Conservation (phyloP, 2,113 vertebrate genomes). For the Tamias sibiricus region DNA sequence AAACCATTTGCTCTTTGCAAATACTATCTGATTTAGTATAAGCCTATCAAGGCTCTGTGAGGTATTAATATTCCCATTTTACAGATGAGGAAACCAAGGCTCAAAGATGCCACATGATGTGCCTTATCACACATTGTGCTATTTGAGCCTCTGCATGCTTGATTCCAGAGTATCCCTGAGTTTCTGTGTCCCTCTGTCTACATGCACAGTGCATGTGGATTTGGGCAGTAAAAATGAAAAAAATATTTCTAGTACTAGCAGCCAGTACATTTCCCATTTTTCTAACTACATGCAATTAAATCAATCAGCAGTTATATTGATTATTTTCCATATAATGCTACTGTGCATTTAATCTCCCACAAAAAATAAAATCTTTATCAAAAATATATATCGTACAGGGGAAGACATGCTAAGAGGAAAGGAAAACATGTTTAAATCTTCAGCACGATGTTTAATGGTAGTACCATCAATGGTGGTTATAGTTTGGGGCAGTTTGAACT, state of each 20-base stretch:
- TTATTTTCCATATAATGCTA: constrained; percentile 16
- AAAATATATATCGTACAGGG: neutral
- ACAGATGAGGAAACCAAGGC: neutral
- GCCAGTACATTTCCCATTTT: neutral
- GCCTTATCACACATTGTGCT: neutral
- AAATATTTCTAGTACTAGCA: neutral
- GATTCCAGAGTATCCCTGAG: neutral
- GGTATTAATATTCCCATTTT: neutral
- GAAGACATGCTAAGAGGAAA: neutral
- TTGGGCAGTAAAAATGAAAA: constrained; percentile 20
- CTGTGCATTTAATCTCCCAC: constrained; percentile 6
- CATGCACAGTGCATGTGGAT: neutral
- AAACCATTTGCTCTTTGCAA: neutral
- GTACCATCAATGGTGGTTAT: neutral
- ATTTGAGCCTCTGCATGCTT: neutral
- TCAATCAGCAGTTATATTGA: neutral
- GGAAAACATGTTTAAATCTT: neutral
- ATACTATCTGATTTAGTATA: neutral
- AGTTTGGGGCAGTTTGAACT: constrained; percentile 16
- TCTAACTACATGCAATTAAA: neutral
- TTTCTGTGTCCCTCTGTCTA: neutral
- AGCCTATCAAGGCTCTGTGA: neutral
- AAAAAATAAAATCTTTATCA: constrained; percentile 26
- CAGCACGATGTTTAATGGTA: neutral
- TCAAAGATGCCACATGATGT: neutral